Base-by-base conservation (phyloP, 2,797 vertebrate species). In the Lindbergichthys nudifrons region DNA sequence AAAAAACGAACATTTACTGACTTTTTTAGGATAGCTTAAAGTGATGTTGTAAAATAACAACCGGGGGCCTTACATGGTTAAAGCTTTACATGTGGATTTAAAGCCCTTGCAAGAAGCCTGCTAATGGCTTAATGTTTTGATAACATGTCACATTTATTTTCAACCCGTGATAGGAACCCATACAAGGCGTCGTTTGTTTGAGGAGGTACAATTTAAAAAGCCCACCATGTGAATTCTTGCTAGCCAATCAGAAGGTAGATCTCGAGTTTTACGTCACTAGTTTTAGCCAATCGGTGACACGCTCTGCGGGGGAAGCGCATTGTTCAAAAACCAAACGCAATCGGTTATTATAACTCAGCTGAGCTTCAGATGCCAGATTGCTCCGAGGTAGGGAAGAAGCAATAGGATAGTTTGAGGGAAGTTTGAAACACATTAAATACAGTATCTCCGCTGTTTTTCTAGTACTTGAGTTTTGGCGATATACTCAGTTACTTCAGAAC, bases 321-420 rank as follows among this genome's bases (percentile, higher is more conserved):
- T 69, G 87, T 93, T 93, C 87, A 88, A 93, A 93, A 81, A 60
- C 8, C 15, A 65, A 83, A 79, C 5, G 19, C 39, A 9, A 54
- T 15, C 39, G 10, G 53, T 54, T 65, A 30, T 45, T 74, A 23
- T 2, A 59, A 4, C 15, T 54, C 13, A 64, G 72, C 65, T 60
- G 74, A 21, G 30, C 4, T 14, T 23, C 21, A n/a, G 26, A 26
- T 26, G 4, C 4, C 26, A 26, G 6, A 23, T 12, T 3, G 11
- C 21, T 18, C 15, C 42, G 26, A 14, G 4, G 13, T 2, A 3
- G 9, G 47, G 10, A 48, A 5, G 46, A 32, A 16, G 51, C 16
- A 1, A 2, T 23, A 8, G 42, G 39, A 39, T 45, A 18, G 18
- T 32, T 69, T 45, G 12, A 14, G 23, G 26, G 32, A 8, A 2